Evolutionary conservation across 2,113 vertebrate species (phyloP).

Genomic region (Corapipo altera): DNA sequence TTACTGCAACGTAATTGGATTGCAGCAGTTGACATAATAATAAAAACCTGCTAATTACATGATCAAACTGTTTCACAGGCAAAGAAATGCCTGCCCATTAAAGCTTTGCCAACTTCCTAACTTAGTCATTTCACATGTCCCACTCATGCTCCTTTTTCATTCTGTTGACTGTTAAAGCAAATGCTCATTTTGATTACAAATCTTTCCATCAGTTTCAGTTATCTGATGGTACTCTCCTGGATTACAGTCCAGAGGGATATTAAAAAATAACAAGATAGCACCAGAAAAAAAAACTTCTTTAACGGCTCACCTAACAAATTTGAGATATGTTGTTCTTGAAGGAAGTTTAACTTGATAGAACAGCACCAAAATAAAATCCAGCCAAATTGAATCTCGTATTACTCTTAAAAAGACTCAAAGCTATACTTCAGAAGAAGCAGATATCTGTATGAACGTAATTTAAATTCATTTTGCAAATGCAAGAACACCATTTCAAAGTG

Average conservation of each 20-base stretch:
- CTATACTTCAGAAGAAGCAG: neutral
- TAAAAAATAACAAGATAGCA: neutral
- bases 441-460: constrained; percentile 24
- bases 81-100: neutral
- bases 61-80: neutral
- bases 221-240: neutral
- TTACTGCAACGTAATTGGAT: neutral
- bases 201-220: neutral
- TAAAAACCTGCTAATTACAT: neutral
- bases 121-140: neutral
- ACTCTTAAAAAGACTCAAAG: neutral
- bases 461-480: constrained; percentile 60
- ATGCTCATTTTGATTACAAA: neutral
- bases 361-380: constrained; percentile 15
- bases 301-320: neutral
- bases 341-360: neutral
- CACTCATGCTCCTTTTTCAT: neutral
- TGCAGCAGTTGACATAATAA: neutral
- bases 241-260: neutral
- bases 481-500: constrained; percentile 35
- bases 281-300: neutral
- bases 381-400: neutral
- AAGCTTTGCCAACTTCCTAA: neutral
- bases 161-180: neutral
- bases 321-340: neutral